These are phyloP conservation scores for Tylochromis polylepis DNA, from an alignment of 2,113 vertebrate species.

Conservation along the genomic window DNA sequence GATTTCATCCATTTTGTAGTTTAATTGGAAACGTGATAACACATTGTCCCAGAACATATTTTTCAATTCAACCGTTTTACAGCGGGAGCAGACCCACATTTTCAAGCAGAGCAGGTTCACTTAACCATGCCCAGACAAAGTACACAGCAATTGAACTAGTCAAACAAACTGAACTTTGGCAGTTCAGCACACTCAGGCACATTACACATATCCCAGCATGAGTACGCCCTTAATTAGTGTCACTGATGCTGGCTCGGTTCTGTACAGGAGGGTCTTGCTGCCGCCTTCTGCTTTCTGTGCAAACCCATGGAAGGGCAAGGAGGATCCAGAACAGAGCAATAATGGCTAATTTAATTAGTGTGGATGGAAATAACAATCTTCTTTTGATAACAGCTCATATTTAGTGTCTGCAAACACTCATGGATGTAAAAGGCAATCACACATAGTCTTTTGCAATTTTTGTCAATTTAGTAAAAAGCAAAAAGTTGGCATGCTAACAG, in stretches of 20 bases:
- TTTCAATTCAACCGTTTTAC: not conserved
- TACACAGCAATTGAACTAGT: not conserved
- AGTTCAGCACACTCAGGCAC: accelerated
- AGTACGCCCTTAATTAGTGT: not conserved
- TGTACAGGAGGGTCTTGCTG: not conserved
- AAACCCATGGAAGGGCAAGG: not conserved
- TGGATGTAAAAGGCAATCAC: not conserved
- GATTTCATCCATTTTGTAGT: not conserved
- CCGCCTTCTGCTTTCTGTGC: not conserved
- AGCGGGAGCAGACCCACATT: accelerated
- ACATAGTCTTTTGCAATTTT: not conserved
- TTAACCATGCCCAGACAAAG: not conserved
- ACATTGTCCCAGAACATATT: not conserved
- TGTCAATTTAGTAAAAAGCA: not conserved
- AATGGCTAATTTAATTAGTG: accelerated
- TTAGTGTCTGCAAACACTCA: not conserved
- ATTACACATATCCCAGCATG: not conserved
- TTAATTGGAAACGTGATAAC: not conserved
- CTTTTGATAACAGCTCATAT: not conserved
- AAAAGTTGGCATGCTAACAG: too few species aligned
- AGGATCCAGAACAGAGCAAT: not conserved
- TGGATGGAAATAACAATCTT: not conserved
- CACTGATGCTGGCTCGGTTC: accelerated
- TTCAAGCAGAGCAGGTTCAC: not conserved
- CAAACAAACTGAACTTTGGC: not conserved